phyloP scores from a whole-genome alignment of 1,140 invertebrate genomes.

The Leptopilina clavipes region DNA sequence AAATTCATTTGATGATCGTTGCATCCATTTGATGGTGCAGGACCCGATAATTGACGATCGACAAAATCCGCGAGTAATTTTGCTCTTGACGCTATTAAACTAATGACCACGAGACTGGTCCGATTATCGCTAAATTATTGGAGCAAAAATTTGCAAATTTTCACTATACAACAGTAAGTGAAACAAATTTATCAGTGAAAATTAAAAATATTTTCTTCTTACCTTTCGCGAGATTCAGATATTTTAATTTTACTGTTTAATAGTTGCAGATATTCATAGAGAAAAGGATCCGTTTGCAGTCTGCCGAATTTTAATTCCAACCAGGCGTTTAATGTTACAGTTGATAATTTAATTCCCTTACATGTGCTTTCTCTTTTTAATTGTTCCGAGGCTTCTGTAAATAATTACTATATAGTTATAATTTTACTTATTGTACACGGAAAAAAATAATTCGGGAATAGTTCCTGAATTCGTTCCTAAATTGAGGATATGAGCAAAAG shows the following conservation, averaged over 20 bases:
- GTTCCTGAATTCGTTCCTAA: too few species aligned
- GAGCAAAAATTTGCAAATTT: background rate
- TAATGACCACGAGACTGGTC: conserved; percentile 50
- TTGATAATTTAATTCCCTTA: conserved; percentile 48
- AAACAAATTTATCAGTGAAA: background rate
- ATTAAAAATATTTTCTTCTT: conserved; percentile 5
- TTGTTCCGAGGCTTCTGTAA: conserved; percentile 7
- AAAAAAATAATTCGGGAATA: too few species aligned
- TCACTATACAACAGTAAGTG: background rate
- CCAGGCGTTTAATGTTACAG: conserved; percentile 46
- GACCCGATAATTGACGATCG: conserved; percentile 74
- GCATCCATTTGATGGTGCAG: conserved; percentile 67
- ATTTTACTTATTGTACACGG: too few species aligned
- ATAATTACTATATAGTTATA: too few species aligned
- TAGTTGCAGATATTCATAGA: conserved; percentile 54
- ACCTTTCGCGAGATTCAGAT: conserved; percentile 41
- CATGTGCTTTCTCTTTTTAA: conserved; percentile 36
- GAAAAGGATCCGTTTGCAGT: conserved; percentile 56
- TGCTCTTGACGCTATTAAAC: conserved; percentile 60
- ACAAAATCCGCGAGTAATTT: conserved; percentile 74
- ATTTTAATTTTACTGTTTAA: conserved; percentile 58
- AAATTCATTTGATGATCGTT: conserved; percentile 73
- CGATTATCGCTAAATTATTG: background rate
- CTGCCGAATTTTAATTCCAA: conserved; percentile 59
- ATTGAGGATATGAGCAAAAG: too few species aligned